Evolutionary conservation across 2,888 invertebrate genomes (phyloP).

Genomic region (Dasysyrphus tricinctus): DNA sequence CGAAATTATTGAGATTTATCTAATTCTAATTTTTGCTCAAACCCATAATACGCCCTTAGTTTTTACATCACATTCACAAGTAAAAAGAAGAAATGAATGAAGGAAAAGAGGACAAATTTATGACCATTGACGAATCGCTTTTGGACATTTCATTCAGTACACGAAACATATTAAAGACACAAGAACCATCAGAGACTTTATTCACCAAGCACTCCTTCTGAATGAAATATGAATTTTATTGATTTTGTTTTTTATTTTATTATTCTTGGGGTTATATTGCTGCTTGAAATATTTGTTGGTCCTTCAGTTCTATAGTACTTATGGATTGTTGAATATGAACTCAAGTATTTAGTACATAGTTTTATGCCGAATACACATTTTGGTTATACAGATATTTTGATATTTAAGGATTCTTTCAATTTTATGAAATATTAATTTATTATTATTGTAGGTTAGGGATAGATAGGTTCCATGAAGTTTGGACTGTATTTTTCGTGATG

Average conservation of each 20-base stretch:
- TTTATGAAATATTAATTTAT: conserved; percentile 43
- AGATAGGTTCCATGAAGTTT: conserved; percentile 19
- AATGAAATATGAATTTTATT: conserved; percentile 72
- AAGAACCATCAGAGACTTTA: conserved; percentile 11
- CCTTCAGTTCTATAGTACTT: conserved; percentile 21
- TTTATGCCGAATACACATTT: background rate
- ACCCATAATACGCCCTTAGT: background rate
- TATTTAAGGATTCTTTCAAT: conserved; percentile 44
- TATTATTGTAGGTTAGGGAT: conserved; percentile 42
- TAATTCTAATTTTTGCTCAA: background rate
- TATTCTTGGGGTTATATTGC: conserved; percentile 37
- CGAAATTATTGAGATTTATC: background rate
- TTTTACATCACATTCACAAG: background rate
- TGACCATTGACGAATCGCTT: conserved; percentile 63
- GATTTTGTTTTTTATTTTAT: conserved; percentile 40
- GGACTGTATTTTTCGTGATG: background rate
- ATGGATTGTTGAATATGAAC: conserved; percentile 34
- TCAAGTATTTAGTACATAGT: conserved; percentile 45
- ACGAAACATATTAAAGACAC: conserved; percentile 55
- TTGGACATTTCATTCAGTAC: conserved; percentile 65
- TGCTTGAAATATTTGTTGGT: conserved; percentile 6
- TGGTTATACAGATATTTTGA: conserved; percentile 22
- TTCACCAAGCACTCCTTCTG: conserved; percentile 29
- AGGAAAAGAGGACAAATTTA: conserved; percentile 49
- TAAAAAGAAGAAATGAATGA: conserved; percentile 22